Evolutionary conservation across 2,113 vertebrate species (phyloP).

Genomic region (Charadrius vociferus): DNA sequence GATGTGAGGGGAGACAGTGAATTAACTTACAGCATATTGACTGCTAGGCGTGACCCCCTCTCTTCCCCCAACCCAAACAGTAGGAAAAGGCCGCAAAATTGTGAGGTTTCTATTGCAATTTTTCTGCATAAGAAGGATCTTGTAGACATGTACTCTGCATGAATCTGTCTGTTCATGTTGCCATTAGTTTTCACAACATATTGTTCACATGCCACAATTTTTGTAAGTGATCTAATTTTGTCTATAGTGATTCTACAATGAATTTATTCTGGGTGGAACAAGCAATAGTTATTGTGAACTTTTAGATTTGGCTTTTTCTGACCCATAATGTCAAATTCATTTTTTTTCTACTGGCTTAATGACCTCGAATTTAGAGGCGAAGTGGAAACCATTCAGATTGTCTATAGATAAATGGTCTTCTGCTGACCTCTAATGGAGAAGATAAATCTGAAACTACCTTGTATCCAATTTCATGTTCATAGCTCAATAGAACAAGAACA

Average conservation of each 20-base stretch:
- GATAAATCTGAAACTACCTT: not conserved
- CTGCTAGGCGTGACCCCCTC: fast-evolving
- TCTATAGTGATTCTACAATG: not conserved
- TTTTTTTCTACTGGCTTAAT: not conserved
- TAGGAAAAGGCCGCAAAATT: not conserved
- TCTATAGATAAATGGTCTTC: not conserved
- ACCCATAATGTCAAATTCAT: not conserved
- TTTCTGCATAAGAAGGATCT: not conserved
- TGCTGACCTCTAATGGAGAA: slow-evolving; percentile 60
- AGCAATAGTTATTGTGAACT: not conserved
- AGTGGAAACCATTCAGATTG: not conserved
- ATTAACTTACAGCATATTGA: not conserved
- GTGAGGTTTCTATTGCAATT: not conserved
- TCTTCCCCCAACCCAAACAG: fast-evolving
- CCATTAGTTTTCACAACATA: not conserved
- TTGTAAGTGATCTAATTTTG: not conserved
- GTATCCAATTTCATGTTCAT: not conserved
- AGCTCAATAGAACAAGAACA: not conserved
- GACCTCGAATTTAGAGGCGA: not conserved
- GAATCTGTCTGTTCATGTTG: not conserved
- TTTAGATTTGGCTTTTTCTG: not conserved
- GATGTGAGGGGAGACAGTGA: not conserved
- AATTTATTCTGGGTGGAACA: not conserved
- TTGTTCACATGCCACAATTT: not conserved
- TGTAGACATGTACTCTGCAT: not conserved